Base-by-base conservation (phyloP, 2,113 vertebrate genomes). In the Catharus minimus region DNA sequence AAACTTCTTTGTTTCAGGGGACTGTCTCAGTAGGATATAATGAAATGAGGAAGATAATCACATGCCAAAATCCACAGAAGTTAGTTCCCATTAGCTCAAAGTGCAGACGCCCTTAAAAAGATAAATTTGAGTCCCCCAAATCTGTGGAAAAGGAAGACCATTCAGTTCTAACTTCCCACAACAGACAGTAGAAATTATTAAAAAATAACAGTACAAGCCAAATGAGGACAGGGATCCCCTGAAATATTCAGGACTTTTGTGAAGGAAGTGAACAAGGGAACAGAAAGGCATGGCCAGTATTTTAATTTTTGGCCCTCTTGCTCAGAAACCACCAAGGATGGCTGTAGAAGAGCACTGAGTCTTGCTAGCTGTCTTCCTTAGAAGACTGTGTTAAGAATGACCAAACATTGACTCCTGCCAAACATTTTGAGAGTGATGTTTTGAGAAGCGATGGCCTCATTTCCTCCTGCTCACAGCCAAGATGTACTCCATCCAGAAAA, bases 401-500 rank as follows among this genome's bases (percentile, higher is more conserved):
- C 60, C 80, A 73, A 90, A 86, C 43, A 53, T 0, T n/a, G 32
- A 38, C 9, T 30, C 60, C 64, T 92, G 88, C 92, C 92, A 94
- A 90, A 88, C 68, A 47, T 55, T 88, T 26, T 58, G 44, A 83
- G 74, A 86, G 33, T 80, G 64, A 21, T 92, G 67, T 90, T 95
- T 95, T 65, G 72, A 88, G 65, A 66, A 90, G 26, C 30, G 68
- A 90, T 90, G 68, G 92, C 60, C 72, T 95, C 92, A 95, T 88
- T 96, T 96, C 92, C 92, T 94, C 72, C 60, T 9, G 9, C 76
- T 90, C 64, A 58, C 60, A 77, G 90, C 76, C 86, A 85, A 96
- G 43, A 95, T 69, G 68, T 83, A 80, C n/a, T 94, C 47, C 19
- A 47, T 95, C 88, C 92, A 95, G 90, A 76, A 86, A 94, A 95